Percentiles rank a stretch among this genome's conserved stretches.
phyloP scores from a whole-genome alignment of 2,888 invertebrate genomes.

The Elegia similella region DNA sequence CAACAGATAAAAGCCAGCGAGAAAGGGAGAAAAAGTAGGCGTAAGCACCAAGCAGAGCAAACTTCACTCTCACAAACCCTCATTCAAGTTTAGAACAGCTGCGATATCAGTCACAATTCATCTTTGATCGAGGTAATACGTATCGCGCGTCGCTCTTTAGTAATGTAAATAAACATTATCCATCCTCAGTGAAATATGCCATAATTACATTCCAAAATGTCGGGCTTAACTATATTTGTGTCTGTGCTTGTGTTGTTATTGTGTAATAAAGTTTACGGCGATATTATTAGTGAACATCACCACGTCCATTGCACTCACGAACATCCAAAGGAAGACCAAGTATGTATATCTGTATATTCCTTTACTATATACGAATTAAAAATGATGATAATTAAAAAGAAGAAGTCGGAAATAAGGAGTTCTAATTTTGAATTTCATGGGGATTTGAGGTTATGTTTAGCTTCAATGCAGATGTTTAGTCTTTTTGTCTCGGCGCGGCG shows the following conservation, averaged over 20 bases:
- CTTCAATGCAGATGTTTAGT: conserved; percentile 6
- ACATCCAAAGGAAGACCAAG: conserved; percentile 86
- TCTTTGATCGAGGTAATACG: conserved; percentile 22
- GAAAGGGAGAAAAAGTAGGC: not conserved
- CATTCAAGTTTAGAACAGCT: not conserved
- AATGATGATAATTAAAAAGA: not conserved
- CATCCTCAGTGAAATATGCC: conserved; percentile 43
- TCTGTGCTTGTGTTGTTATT: conserved; percentile 42
- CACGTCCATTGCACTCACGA: conserved; percentile 83
- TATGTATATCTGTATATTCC: conserved; percentile 51
- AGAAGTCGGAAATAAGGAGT: not conserved
- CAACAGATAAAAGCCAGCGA: not conserved
- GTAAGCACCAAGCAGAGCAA: conserved; percentile 3
- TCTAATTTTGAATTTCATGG: not conserved
- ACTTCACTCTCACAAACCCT: conserved; percentile 16
- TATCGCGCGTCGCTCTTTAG: conserved; percentile 32
- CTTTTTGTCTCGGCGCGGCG: not conserved
- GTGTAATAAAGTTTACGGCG: conserved; percentile 40
- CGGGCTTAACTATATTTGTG: conserved; percentile 40
- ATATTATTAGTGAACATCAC: conserved; percentile 47
- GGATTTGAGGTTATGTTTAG: conserved; percentile 14
- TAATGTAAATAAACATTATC: conserved; percentile 66
- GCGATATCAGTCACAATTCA: not conserved
- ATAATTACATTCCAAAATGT: conserved; percentile 34
- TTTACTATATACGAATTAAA: not conserved